Evolutionary conservation across 2,888 invertebrate species (phyloP), one percentile per base, ranked within the genome.

Genomic region (Drosophila aldrichi): DNA sequence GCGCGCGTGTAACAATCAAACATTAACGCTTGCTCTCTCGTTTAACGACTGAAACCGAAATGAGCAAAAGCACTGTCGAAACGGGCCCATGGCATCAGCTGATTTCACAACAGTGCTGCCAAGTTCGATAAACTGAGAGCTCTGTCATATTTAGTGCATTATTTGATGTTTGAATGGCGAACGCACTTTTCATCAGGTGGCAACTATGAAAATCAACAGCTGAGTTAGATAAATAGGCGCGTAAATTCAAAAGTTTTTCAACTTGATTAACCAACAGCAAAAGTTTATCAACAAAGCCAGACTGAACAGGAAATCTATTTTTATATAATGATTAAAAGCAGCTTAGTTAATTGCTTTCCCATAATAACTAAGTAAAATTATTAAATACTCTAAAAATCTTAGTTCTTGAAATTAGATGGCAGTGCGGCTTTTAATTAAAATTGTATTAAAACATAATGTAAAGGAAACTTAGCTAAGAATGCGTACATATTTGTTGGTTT

Each of bases 31-130:
- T 63, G 70, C 81, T 63, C 78, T 77, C 78, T 66, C 74, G 61
- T 41, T 65, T 64, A 78, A 78, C 66, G 78, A 78, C 81, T 81
- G 58, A 81, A 77, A 63, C 56, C 63, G 77, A 80, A 77, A 64
- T 58, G 58, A 67, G 73, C 51, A 69, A 81, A 77, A 81, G 66
- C 78, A 65, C 69, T 66, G 69, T 61, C 69, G 62, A 74, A 78
- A 60, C 68, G 73, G 64, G 43, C 36, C 12, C 22, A 16, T 6
- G 29, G 12, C 16, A 38, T 9, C 81, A 72, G 77, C 77, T 77
- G 77, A 62, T 60, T 59, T 10, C 3, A 2, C 16, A 54, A 20
- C 41, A 80, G 81, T 79, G 77, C 71, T 77, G 60, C 71, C 80
- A 44, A 59, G 3, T 57, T 12, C 8, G 22, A 49, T 9, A 20